A percentile compares a stretch with the other conserved stretches of the same genome.
phyloP scores from a whole-genome alignment of 2,113 vertebrate genomes.

The Dromaius novaehollandiae region DNA sequence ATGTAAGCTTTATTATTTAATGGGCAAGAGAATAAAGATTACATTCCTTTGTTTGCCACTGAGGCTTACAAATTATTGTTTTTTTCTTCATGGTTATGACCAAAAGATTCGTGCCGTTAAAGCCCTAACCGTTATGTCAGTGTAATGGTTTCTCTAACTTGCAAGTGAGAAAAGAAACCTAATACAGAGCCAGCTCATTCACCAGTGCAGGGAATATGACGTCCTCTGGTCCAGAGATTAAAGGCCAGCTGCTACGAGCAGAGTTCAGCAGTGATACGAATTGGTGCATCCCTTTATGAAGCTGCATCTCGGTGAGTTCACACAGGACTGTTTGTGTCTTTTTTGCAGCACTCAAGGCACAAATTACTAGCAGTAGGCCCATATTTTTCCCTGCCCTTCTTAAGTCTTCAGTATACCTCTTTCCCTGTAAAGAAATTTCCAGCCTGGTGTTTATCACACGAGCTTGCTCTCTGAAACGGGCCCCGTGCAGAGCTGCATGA shows the following conservation, averaged over 20 bases:
- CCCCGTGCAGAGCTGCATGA: background rate
- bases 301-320: background rate
- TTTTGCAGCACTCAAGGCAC: background rate
- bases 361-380: background rate
- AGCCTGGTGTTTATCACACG: background rate
- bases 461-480: accelerated
- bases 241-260: too few relatives aligned
- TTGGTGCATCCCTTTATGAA: background rate
- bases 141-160: conserved; percentile 5
- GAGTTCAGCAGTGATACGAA: background rate
- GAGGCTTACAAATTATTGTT: background rate
- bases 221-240: background rate
- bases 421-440: background rate
- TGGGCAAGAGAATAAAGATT: background rate
- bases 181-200: background rate
- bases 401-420: background rate
- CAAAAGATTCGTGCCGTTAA: background rate
- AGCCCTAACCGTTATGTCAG: background rate
- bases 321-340: background rate
- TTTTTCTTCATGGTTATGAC: conserved; percentile 3
- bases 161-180: background rate
- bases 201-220: background rate
- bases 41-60: background rate
- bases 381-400: background rate
- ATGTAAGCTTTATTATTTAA: conserved; percentile 30